Base-by-base conservation (phyloP, 2,888 invertebrate genomes). In the Drosophila birchii region DNA sequence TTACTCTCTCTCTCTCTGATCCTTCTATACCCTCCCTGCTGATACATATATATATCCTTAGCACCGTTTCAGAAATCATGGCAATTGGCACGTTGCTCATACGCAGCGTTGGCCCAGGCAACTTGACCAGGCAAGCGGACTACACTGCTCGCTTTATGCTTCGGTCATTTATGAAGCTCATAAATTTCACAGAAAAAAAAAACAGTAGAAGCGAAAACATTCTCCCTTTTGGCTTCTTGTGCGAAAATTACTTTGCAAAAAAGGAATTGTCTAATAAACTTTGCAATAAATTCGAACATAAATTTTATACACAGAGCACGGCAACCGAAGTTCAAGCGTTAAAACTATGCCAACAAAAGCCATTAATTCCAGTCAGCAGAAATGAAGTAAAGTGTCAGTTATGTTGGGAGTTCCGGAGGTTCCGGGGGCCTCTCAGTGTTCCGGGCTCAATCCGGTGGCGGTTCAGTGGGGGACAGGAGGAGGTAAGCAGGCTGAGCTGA, bases 271-370 rank as follows among this genome's bases (percentile, higher is more conserved):
- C 86, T 86, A 86, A 86, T 86, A 86, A 86, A 88, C 88, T 86
- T 86, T 86, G 86, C 88, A 86, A 86, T 86, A 86, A 86, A 88
- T 86, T 88, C 80, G 78, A 88, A 81, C 86, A 86, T 88, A 86
- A 86, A 86, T 86, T 86, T 88, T 76, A 79, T 81, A 81, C 80
- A 85, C 78, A 75, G 63, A 78, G 76, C 51, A 53, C 44, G 62
- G 57, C 57, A 67, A 63, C 61, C 79, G 85, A 84, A 85, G 76
- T 83, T 82, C 81, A 86, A 76, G 82, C 81, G 85, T 78, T 81
- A 85, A 86, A 89, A 84, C 86, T 89, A 89, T 85, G 86, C 84
- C 80, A 87, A 89, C 89, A 88, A 89, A 90, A 88, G 84, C 87
- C 89, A 89, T 89, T 86, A 89, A 89, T 89, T 89, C 86, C 86